Base-by-base conservation (phyloP, 2,797 vertebrate genomes). In the Spondyliosoma cantharus region DNA sequence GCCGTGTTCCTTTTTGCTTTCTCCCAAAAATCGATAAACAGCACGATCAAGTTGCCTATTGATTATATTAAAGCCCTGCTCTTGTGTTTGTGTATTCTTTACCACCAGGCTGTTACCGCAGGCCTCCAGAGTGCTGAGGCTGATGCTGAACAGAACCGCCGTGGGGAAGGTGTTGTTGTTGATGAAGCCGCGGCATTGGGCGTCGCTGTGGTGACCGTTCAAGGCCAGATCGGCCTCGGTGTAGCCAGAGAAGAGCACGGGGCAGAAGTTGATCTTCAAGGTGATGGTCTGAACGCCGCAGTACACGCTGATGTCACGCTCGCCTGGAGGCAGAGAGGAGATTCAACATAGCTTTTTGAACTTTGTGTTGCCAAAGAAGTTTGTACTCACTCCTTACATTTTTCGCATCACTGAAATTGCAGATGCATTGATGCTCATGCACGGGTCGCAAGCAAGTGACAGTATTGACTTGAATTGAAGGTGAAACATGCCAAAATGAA, bases 161-260 rank as follows among this genome's bases (percentile, higher is more conserved):
- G 98, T 97, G 66, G 98, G 98, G 90, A 99, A 99, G 37, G 97
- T 99, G 95, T 98, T 98, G 93, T 99, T 99, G 93, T 99, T 99
- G 90, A 99, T 94, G 90, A 98, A 99, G 19, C 98, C 98, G 5
- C 96, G 95, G 90, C 98, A 99, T 57, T 98, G 98, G 58, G 95
- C 90, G 9, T 99, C 97, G 20, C 95, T 92, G 52, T 99, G 97
- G 85, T 93, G 96, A 86, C 97, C 96, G 32, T 99, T 99, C 72
- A 99, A 88, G 0, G 97, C 96, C 91, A 99, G 90, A 82, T 99
- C 98, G 8, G 96, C 93, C 71, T 96, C 96, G 1, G 96, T 97
- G 93, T 99, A 99, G 86, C 98, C 98, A 0, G 98, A 99, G 91
- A 96, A 99, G 75, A 99, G 96, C 80, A 99, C 97, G 0, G 98